Base-by-base conservation (phyloP, 35 echinoderm and acorn worm species). In the Apostichopus parvimensis region DNA sequence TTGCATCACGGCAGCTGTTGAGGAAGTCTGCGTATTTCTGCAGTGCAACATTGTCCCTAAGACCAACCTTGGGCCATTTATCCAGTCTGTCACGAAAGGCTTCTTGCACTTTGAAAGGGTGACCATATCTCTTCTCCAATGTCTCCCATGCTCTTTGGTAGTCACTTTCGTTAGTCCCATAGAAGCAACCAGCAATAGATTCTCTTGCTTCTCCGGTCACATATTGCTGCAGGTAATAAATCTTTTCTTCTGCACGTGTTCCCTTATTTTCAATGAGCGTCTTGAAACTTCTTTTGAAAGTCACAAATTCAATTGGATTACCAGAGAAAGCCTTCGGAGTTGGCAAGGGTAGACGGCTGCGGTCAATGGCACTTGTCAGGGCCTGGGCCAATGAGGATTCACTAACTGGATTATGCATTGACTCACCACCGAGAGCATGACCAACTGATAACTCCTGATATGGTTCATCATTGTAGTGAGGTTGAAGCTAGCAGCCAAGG, bases 121-220 rank as follows among this genome's bases (percentile, higher is more conserved):
- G 24, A 25, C 24, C 24, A 25, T 25, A 25, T 25, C 24, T 25
- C 24, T 25, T 25, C 24, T 82, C 73, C 15, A 94, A 79, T 17
- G 25, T 91, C 2, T 94, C 77, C 89, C 93, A 94, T 22, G 93
- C 93, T 62, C 79, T 87, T 58, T 53, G 21, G 66, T 94, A 92
- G 1, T 87, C 88, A 28, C 79, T 56, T 77, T 94, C 93, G 21
- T 18, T 14, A n/a, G 0, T 75, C 14, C 89, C 89, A 86, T 75
- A 91, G 78, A 91, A 91, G 18, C 75, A 91, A 22, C 77, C 90
- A 79, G 53, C 90, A 15, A 91, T 65, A 22, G 78, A 28, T 53
- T 91, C 78, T 6, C 24, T 80, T 60, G 77, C 90, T 54, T 91
- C 90, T 61, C 90, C 90, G 11, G 90, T 20, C 18, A 91, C 76